Conservation (phyloP, 2,797 vertebrate genomes). For the Anguilla pacifica region DNA sequence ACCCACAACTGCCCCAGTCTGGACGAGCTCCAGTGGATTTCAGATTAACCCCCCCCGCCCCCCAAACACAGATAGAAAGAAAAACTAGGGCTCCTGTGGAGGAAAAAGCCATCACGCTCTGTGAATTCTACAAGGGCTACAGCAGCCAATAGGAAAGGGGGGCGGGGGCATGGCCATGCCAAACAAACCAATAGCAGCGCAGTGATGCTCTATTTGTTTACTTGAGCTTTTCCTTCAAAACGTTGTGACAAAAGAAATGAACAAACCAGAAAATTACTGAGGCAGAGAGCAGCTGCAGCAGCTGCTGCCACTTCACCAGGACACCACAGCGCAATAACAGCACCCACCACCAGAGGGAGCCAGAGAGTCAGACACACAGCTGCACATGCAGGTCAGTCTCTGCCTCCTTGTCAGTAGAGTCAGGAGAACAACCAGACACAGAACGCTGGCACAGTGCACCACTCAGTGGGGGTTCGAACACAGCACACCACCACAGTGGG, state of each 20-base stretch:
- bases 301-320: background rate
- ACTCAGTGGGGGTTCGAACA: no score
- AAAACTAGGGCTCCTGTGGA: background rate
- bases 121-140: background rate
- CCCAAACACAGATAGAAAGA: background rate
- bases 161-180: background rate
- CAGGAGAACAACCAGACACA: background rate
- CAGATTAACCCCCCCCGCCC: background rate
- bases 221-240: background rate
- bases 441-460: background rate
- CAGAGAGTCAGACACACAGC: background rate
- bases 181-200: background rate
- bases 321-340: background rate
- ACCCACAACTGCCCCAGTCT: background rate
- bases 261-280: background rate
- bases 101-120: background rate
- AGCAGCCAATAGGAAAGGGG: background rate
- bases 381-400: background rate
- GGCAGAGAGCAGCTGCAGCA: background rate
- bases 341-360: background rate
- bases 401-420: background rate
- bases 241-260: background rate
- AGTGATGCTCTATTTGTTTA: background rate
- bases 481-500: background rate
- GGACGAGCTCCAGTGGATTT: background rate